Evolutionary conservation across 2,888 invertebrate genomes (phyloP), one percentile per base, ranked within the genome.

Genomic region (Athalia circularis): DNA sequence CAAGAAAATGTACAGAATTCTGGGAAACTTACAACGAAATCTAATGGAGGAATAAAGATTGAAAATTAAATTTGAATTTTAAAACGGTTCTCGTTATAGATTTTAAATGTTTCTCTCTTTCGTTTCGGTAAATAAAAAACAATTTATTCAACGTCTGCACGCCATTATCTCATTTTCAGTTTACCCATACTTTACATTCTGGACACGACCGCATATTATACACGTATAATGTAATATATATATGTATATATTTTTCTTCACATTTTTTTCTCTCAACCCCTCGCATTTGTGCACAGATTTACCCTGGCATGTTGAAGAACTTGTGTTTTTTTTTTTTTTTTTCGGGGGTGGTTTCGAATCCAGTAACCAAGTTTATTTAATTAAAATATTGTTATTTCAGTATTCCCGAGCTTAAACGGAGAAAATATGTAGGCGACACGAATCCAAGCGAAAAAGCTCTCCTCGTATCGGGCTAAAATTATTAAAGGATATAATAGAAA

Each of bases 351-450:
- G 57, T 57, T 57, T n/a, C 64, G 57, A 43, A 11, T 48, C n/a
- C 7, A 8, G 47, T n/a, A 15, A 47, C 29, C 6, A 59, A 59
- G 59, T 72, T 59, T 72, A 59, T 59, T 72, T 72, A 72, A 72
- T 72, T 72, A 72, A 72, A 72, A 72, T 72, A 59, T 15, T 45
- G 72, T 72, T 72, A 57, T 59, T 72, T 72, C n/a, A 59, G 45
- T 59, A 45, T 72, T 15, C 13, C 59, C 29, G 29, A 15, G 59
- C 52, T 59, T 57, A 59, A 59, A 59, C 47, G 45, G 45, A 13
- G 13, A 9, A 47, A 43, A 65, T 65, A 43, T 54, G 50, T 50
- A 29, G 8, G 3, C 52, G 6, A 7, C 29, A 15, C 15, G 29
- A 52, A 67, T 9, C 5, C 0, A 29, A 29, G 1, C 29, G 29